Conservation (phyloP, 2,888 invertebrate genomes). For the Melangyna quadrimaculata region DNA sequence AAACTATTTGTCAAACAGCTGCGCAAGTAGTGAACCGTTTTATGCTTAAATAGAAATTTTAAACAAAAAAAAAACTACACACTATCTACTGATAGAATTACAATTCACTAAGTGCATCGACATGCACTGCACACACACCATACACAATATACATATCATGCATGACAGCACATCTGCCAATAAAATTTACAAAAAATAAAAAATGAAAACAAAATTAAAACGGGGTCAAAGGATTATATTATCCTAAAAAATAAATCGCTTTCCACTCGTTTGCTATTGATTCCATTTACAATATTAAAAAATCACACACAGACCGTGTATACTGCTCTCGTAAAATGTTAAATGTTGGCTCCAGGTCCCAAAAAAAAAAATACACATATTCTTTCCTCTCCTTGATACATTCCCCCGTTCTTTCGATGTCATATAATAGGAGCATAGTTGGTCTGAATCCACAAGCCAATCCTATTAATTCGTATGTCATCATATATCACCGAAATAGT, state of each 20-base stretch:
- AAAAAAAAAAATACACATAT: constrained; percentile 2
- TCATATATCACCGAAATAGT: constrained; percentile 71
- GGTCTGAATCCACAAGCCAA: constrained; percentile 60
- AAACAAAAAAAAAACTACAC: constrained; percentile 12
- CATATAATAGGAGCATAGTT: not conserved
- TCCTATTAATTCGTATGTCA: constrained; percentile 72
- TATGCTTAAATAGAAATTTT: not conserved
- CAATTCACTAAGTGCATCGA: constrained; percentile 62
- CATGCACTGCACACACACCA: constrained; percentile 1
- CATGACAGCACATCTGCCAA: constrained; percentile 60
- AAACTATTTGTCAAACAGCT: constrained; percentile 54
- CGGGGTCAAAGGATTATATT: constrained; percentile 63
- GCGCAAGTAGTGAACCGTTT: constrained; percentile 48
- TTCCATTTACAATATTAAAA: constrained; percentile 68
- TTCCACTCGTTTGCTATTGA: constrained; percentile 26
- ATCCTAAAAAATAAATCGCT: constrained; percentile 41
- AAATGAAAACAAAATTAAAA: constrained; percentile 6
- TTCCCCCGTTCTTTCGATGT: not conserved
- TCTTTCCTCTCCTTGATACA: not conserved
- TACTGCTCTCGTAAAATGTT: not conserved
- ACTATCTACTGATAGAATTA: constrained; percentile 57
- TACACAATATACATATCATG: constrained; percentile 42
- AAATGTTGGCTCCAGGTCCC: constrained; percentile 62
- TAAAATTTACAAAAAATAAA: constrained; percentile 25
- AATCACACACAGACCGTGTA: constrained; percentile 24